Evolutionary conservation across 2,888 invertebrate species (phyloP).

Genomic region (Drosophila austrosaltans): DNA sequence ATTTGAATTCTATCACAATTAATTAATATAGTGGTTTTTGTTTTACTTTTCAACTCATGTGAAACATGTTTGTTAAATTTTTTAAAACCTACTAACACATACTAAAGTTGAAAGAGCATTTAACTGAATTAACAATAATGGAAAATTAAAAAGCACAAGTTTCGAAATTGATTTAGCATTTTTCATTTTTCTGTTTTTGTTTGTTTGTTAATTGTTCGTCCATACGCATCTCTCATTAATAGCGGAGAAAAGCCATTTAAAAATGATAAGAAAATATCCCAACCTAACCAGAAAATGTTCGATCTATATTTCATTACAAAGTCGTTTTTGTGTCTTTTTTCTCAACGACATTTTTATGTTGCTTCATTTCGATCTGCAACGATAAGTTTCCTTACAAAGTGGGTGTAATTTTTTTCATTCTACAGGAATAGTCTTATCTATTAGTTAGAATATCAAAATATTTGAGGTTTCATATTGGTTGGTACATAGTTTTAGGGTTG

Average conservation of each 20-base stretch:
- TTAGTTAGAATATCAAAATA: not conserved
- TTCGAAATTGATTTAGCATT: slow-evolving; percentile 56
- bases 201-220: not conserved
- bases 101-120: slow-evolving; percentile 1
- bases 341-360: not conserved
- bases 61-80: slow-evolving; percentile 54
- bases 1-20: slow-evolving; percentile 5
- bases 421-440: too few species aligned
- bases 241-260: not conserved
- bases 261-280: not conserved
- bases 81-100: slow-evolving; percentile 28
- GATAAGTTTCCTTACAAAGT: too few species aligned
- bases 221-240: not conserved
- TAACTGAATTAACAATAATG: slow-evolving; percentile 28
- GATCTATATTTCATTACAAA: not conserved
- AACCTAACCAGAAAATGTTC: not conserved
- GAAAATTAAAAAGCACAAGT: slow-evolving; percentile 58
- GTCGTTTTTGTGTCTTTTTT: not conserved
- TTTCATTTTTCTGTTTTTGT: slow-evolving; percentile 42
- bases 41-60: slow-evolving; percentile 46
- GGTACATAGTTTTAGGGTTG: too few species aligned
- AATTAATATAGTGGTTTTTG: slow-evolving; percentile 5
- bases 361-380: too few species aligned
- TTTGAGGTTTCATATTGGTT: not conserved
- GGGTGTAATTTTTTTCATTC: too few species aligned